Conservation (phyloP, 2,888 invertebrate genomes). For the Embidobia sp. region DNA sequence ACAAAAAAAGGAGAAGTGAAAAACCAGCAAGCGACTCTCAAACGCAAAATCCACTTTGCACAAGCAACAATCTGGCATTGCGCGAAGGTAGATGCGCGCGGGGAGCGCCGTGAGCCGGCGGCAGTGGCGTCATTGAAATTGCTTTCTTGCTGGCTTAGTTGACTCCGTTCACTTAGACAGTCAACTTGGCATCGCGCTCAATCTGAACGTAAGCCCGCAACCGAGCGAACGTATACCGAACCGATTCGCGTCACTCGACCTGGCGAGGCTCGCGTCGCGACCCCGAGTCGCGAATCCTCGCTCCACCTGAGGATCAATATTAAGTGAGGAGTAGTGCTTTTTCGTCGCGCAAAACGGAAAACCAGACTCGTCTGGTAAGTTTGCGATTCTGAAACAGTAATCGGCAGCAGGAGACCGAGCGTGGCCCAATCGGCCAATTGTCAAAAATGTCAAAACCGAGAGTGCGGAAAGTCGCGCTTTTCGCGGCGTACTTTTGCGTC, state of each 20-base stretch:
- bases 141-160: constrained; percentile 53
- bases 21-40: no score
- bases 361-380: constrained; percentile 34
- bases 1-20: no score
- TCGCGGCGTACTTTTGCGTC: no score
- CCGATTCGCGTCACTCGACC: constrained; percentile 42
- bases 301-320: constrained; percentile 46
- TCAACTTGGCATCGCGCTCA: constrained; percentile 32
- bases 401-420: no score
- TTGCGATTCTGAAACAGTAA: neutral
- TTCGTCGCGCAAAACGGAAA: neutral
- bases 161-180: constrained; percentile 56
- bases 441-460: no score
- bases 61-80: constrained; percentile 21
- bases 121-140: constrained; percentile 56
- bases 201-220: neutral
- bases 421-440: no score
- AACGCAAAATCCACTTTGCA: constrained; percentile 16
- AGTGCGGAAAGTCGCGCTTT: no score
- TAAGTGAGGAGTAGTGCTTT: constrained; percentile 20
- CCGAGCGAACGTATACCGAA: constrained; percentile 21
- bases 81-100: constrained; percentile 52
- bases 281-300: constrained; percentile 15
- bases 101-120: constrained; percentile 42
- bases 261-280: constrained; percentile 39